Evolutionary conservation across 2,888 invertebrate genomes (phyloP), one percentile per base, ranked within the genome.

Genomic region (Parnassius glacialis): DNA sequence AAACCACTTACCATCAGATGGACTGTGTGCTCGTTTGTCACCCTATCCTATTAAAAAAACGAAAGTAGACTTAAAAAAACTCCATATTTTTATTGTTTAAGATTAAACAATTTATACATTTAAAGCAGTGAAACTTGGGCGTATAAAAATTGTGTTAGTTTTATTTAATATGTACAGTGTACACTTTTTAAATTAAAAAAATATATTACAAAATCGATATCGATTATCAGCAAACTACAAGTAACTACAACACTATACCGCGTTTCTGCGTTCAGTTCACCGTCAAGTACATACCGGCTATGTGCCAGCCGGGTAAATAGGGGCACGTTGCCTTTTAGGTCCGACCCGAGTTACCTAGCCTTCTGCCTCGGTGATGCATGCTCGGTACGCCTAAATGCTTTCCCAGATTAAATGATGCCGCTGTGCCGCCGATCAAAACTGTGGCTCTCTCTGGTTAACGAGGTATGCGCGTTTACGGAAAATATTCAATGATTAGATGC

Each of bases 301-400:
- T 84, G 72, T 85, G 78, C 76, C 61, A 59, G 67, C 57, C 66
- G 70, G 69, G 84, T 87, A 87, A 70, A 87, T 87, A 84, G 76
- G 76, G 78, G 78, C 74, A 70, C 69, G 79, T 79, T 72, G 83
- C 82, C 85, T 84, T 85, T 86, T 81, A 84, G 84, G 80, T 77
- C 78, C 75, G 78, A 76, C 79, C 79, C 70, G 70, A 72, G 71
- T 67, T 68, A 72, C 70, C 78, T 74, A 74, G 72, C 68, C 71
- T 71, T 66, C 66, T 67, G 69, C 68, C 70, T 70, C 67, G 66
- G 54, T 64, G 66, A 59, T 61, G 59, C 63, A 59, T 54, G 66
- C 66, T 61, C 62, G 67, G 66, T 65, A 68, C 70, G 68, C 69
- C 71, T 67, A 69, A 73, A 72, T 67, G 71, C 70, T 68, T 65